Evolutionary conservation across 2,888 invertebrate species (phyloP), one percentile per base, ranked within the genome.

Genomic region (Nasonia oneida): DNA sequence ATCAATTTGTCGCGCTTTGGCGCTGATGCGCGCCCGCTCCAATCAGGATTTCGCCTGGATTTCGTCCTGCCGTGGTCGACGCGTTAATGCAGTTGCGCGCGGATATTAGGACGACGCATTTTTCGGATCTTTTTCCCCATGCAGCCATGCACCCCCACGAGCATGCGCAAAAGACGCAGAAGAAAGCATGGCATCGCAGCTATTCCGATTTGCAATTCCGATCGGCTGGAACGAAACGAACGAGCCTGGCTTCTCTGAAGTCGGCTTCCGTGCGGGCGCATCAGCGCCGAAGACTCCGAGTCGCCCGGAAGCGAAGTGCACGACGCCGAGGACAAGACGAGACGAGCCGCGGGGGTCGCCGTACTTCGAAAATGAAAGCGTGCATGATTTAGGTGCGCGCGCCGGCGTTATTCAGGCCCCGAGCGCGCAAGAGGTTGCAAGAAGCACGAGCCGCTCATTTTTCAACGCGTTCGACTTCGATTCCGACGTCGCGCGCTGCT

Each of bases 391-490:
- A 84, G 81, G 23, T 71, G 80, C 71, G 53, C 71, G 53, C 76
- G 70, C 39, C 57, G 14, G 57, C 70, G 77, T 84, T 84, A 81
- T 77, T 84, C 84, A 84, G 61, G 23, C 47, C 53, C 53, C 29
- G 61, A 39, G 33, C 67, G 71, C 8, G 70, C 15, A 3, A 12
- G 23, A 18, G 73, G 15, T 47, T 29, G 74, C 2, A 23, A 47
- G 29, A 50, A 47, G 53, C 37, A 50, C 14, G 75, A 15, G 23
- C 23, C 61, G 18, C 3, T 57, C 76, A 57, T 57, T 77, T 77
- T 92, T 91, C 90, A 91, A 61, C n/a, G 90, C 89, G 89, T 90
- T 91, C 91, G 90, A 92, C 91, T 92, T 89, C 89, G 37, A 67
- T 71, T 39, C 18, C 8, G 71, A 39, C 71, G 39, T 71, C n/a